Evolutionary conservation across 2,888 invertebrate species (phyloP).

Genomic region (Tetrapedia diversipes): DNA sequence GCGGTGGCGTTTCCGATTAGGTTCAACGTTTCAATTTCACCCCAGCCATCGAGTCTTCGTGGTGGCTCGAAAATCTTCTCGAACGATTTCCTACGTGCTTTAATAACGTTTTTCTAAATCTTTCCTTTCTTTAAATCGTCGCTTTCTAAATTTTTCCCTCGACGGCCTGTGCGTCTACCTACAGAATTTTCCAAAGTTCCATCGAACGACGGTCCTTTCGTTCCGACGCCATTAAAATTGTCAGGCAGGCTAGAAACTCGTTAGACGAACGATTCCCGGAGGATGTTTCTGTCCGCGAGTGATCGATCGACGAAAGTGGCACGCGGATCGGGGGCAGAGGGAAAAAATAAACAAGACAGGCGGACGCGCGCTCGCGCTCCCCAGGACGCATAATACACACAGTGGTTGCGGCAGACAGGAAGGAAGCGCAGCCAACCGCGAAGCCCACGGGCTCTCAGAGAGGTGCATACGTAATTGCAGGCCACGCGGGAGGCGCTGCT

Average conservation of each 20-base stretch:
- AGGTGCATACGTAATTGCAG: slow-evolving; percentile 81
- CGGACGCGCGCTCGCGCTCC: slow-evolving; percentile 57
- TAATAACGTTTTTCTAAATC: no score
- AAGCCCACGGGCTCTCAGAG: slow-evolving; percentile 78
- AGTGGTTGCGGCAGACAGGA: slow-evolving; percentile 81
- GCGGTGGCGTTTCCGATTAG: no score
- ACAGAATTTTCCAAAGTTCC: no score
- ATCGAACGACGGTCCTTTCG: no score
- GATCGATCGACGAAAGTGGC: slow-evolving; percentile 44
- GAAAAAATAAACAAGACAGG: slow-evolving; percentile 65
- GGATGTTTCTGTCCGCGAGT: slow-evolving; percentile 49
- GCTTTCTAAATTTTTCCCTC: no score
- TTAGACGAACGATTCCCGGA: slow-evolving; percentile 23
- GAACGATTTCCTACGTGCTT: no score
- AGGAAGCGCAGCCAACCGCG: slow-evolving; percentile 82
- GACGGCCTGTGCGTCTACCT: no score
- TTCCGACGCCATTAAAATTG: no score
- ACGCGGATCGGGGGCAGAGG: slow-evolving; percentile 50
- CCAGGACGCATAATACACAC: slow-evolving; percentile 63
- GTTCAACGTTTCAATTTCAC: no score
- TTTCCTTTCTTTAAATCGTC: no score
- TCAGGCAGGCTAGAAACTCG: slow-evolving; percentile 9
- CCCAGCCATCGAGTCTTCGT: no score
- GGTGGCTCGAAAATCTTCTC: no score
- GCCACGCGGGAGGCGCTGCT: slow-evolving; percentile 75